These are phyloP conservation scores for Apodemia duryi DNA, from an alignment of 2,888 invertebrate species.

Conservation along the genomic window DNA sequence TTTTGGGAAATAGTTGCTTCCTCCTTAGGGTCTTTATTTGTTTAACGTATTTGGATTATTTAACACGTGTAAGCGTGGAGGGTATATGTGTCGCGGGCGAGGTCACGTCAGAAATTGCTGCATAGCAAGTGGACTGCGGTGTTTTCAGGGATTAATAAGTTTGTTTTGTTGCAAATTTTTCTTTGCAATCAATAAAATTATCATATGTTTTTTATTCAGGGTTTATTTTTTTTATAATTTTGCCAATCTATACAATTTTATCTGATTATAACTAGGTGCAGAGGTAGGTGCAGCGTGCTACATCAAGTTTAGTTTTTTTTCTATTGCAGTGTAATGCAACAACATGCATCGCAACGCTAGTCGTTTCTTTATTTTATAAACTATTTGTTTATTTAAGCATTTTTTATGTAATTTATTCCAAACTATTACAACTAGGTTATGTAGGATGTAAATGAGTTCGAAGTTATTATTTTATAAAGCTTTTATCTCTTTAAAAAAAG, in stretches of 20 bases:
- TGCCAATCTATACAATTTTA: neutral
- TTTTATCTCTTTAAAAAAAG: no score
- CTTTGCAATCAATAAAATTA: neutral
- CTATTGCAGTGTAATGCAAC: slow-evolving; percentile 1
- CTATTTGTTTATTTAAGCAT: no score
- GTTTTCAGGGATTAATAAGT: slow-evolving; percentile 64
- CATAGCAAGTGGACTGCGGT: slow-evolving; percentile 73
- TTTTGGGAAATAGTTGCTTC: slow-evolving; percentile 35
- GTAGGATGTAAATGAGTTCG: no score
- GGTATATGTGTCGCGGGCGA: slow-evolving; percentile 51
- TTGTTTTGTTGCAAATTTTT: slow-evolving; percentile 20
- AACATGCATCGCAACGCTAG: neutral
- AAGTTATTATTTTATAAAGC: no score
- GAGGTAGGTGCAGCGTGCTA: slow-evolving; percentile 6
- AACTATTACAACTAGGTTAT: no score
- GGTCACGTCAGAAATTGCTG: slow-evolving; percentile 72
- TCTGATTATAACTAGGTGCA: neutral
- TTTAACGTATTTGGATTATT: slow-evolving; percentile 37
- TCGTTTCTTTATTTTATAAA: no score
- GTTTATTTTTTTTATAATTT: neutral
- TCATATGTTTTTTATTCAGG: neutral
- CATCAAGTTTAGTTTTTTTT: neutral
- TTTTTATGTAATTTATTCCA: no score
- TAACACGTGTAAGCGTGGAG: slow-evolving; percentile 46
- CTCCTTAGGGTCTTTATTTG: slow-evolving; percentile 35